These are phyloP conservation scores for Lampris megalopsis DNA, from an alignment of 2,113 vertebrate genomes.

Conservation along the genomic window DNA sequence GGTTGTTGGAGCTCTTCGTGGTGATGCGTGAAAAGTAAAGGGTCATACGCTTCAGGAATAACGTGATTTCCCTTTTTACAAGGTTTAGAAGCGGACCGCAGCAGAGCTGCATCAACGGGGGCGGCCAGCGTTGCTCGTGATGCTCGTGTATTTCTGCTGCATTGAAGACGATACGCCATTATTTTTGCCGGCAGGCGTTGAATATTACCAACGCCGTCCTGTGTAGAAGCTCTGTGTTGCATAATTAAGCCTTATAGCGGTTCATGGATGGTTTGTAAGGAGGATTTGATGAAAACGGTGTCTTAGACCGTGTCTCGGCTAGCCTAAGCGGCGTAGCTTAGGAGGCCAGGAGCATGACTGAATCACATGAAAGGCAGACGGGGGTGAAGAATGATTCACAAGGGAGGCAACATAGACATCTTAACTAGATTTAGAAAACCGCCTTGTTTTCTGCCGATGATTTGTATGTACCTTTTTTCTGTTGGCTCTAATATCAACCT, in stretches of 20 bases:
- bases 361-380: slow-evolving; percentile 42
- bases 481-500: too few species aligned
- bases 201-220: too few species aligned
- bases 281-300: slow-evolving; percentile 25
- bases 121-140: too few species aligned
- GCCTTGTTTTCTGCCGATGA: slow-evolving; percentile 5
- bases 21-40: not conserved
- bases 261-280: not conserved
- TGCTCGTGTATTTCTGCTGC: too few species aligned
- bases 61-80: too few species aligned
- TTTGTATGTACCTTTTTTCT: not conserved
- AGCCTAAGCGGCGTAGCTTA: not conserved
- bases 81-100: too few species aligned
- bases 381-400: slow-evolving; percentile 12
- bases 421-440: not conserved
- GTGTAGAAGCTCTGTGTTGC: too few species aligned
- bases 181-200: too few species aligned
- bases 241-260: not conserved
- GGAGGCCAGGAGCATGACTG: slow-evolving; percentile 21
- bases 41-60: too few species aligned
- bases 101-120: too few species aligned
- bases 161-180: too few species aligned
- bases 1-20: too few species aligned
- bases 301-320: slow-evolving; percentile 15
- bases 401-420: slow-evolving; percentile 2